Evolutionary conservation across 2,888 invertebrate species (phyloP).

Genomic region (Aethes cnicana): DNA sequence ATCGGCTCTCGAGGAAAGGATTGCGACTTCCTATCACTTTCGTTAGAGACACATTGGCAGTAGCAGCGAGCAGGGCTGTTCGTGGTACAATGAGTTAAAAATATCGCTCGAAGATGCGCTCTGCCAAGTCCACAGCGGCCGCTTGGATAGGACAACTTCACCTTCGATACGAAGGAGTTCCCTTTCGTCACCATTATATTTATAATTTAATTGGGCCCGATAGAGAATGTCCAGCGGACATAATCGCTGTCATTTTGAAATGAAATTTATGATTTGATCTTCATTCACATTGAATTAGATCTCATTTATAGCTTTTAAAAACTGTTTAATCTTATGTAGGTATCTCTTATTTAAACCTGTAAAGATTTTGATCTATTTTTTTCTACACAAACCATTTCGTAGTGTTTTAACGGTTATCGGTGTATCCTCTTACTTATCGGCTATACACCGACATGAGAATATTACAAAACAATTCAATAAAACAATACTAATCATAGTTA

Average conservation of each 20-base stretch:
- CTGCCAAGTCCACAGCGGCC: slow-evolving; percentile 72
- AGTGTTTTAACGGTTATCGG: not conserved
- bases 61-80: slow-evolving; percentile 70
- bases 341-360: not conserved
- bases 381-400: not conserved
- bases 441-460: not conserved
- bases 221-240: slow-evolving; percentile 9
- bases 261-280: slow-evolving; percentile 8
- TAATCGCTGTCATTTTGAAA: slow-evolving; percentile 7
- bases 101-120: slow-evolving; percentile 80
- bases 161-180: slow-evolving; percentile 66
- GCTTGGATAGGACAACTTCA: slow-evolving; percentile 69
- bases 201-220: slow-evolving; percentile 32
- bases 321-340: no score
- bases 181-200: slow-evolving; percentile 42
- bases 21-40: slow-evolving; percentile 67
- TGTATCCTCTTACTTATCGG: not conserved
- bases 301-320: no score
- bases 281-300: not conserved
- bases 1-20: slow-evolving; percentile 43
- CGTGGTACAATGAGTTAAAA: slow-evolving; percentile 81
- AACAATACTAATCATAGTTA: not conserved
- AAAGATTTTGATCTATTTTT: no score
- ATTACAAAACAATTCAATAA: not conserved
- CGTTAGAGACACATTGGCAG: slow-evolving; percentile 68